Percentiles rank a stretch among this genome's conserved stretches.
Conservation (phyloP, 1,140 invertebrate genomes). For the Psilanteris sp. region DNA sequence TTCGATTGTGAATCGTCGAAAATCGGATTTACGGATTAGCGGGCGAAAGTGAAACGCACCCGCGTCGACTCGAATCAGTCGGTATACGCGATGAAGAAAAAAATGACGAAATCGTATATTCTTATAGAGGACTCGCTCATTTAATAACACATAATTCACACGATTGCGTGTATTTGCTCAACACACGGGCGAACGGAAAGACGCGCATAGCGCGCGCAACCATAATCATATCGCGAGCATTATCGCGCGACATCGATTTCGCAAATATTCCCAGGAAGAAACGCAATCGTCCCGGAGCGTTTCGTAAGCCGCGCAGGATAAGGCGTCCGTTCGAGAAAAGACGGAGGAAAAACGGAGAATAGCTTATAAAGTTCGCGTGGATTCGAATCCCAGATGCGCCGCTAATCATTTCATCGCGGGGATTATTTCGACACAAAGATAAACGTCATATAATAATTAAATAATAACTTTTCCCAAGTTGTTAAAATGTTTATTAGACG, state of each 20-base stretch:
- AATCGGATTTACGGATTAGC: no score
- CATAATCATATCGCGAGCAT: conserved; percentile 70
- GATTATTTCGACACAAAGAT: conserved; percentile 34
- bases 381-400: conserved; percentile 21
- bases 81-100: conserved; percentile 39
- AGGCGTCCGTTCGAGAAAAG: conserved; percentile 12
- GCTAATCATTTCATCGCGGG: conserved; percentile 27
- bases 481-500: conserved; percentile 19
- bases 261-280: conserved; percentile 73
- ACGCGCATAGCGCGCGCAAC: conserved; percentile 60
- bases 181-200: conserved; percentile 64
- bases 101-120: conserved; percentile 59
- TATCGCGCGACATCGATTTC: conserved; percentile 76
- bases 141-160: conserved; percentile 66
- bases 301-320: conserved; percentile 48
- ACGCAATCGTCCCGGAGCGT: conserved; percentile 52
- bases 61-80: conserved; percentile 45
- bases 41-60: conserved; percentile 49
- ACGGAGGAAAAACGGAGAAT: conserved; percentile 20
- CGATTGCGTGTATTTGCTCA: conserved; percentile 63
- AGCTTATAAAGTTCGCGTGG: conserved; percentile 40
- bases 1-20: no score
- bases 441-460: conserved; percentile 42
- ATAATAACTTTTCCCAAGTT: conserved; percentile 39
- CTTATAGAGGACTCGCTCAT: conserved; percentile 18